phyloP scores from a whole-genome alignment of 92 coral and sea anemone species.

The Paramuricea clavata region DNA sequence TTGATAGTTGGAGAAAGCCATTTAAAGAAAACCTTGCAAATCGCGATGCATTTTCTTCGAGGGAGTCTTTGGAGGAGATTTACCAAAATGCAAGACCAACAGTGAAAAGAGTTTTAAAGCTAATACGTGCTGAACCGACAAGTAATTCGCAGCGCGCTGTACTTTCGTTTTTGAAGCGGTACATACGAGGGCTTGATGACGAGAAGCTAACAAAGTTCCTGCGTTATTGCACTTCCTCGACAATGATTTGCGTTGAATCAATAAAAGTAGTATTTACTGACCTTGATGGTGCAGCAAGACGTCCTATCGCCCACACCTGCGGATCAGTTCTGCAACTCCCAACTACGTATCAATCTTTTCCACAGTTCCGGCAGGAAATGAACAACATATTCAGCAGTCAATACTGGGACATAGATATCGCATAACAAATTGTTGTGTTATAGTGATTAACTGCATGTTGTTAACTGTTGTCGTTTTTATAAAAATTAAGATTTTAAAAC shows the following conservation, averaged over 20 bases:
- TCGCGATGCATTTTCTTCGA: constrained; percentile 33
- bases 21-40: neutral
- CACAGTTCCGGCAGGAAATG: constrained; percentile 12
- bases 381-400: constrained; percentile 44
- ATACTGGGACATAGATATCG: constrained; percentile 73
- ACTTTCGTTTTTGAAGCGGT: constrained; percentile 17
- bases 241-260: constrained; percentile 32
- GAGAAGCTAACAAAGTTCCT: constrained; percentile 19
- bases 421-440: neutral
- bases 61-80: constrained; percentile 17
- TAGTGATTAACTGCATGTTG: too few relatives aligned
- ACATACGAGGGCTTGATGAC: constrained; percentile 27
- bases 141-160: constrained; percentile 1
- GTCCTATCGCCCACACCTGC: constrained; percentile 26
- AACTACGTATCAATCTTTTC: constrained; percentile 23
- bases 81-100: constrained; percentile 27
- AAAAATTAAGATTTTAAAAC: too few relatives aligned
- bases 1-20: constrained; percentile 65
- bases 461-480: too few relatives aligned
- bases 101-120: constrained; percentile 23
- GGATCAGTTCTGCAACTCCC: constrained; percentile 33
- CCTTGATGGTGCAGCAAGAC: constrained; percentile 15
- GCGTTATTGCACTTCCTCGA: constrained; percentile 8
- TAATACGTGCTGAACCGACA: neutral
- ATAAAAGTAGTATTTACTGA: constrained; percentile 8